Base-by-base conservation (phyloP, 2,113 vertebrate genomes). In the Otolemur garnettii region DNA sequence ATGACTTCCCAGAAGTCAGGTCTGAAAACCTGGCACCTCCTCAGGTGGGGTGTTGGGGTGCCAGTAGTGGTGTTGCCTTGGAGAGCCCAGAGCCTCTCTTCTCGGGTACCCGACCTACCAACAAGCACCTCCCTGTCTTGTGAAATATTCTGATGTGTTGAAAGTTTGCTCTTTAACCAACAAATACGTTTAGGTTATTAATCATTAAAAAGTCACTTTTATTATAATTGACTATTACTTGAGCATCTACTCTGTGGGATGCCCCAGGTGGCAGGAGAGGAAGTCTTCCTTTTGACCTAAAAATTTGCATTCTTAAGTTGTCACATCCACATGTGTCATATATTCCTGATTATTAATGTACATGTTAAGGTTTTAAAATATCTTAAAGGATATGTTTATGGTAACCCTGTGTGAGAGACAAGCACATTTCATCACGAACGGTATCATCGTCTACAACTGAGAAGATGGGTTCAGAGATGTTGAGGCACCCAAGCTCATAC, bases 241-340 rank as follows among this genome's bases (percentile, higher is more conserved):
- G 17, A 78, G 64, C 24, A 69, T 22, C 26, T 0, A 59, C 22
- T 18, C 38, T 62, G 4, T 45, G 26, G 38, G 55, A 91, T 19
- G 35, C 53, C 33, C 30, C 7, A 26, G 87, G 66, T 42, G 71
- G 87, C 11, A 92, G 45, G 10, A 90, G 42, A 81, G 14, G 28
- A 90, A 33, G 8, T 96, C 55, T 72, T 66, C 38, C 33, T 18
- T 90, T 89, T 96, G 83, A 84, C 59, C 64, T 88, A 75, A 80
- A 91, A 74, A 19, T 81, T 62, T 71, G 33, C 24, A 28, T 64
- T 77, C 18, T 59, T 74, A 90, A 95, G 55, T 26, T 45, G 15
- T 91, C 19, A 21, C 74, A 24, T 33, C 69, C 53, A 59, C 45
- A 62, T 21, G 33, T 59, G 26, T 69, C 78, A 69, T 72, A 77